Evolutionary conservation across 2,888 invertebrate species (phyloP).

Genomic region (Tribolium freemani): DNA sequence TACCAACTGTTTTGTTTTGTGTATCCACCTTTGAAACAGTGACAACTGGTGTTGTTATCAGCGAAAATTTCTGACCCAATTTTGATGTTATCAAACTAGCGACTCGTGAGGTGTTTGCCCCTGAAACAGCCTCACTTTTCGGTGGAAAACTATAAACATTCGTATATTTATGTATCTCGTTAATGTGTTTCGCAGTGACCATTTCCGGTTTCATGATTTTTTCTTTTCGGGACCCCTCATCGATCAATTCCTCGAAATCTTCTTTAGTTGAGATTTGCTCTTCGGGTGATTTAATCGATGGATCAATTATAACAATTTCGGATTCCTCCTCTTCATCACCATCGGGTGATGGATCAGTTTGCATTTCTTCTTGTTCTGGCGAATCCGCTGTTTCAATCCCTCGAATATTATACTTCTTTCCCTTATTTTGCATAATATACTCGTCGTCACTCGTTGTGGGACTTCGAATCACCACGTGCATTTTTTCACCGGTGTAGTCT

Average conservation of each 20-base stretch:
- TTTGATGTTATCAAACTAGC: conserved; percentile 45
- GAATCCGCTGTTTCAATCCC: conserved; percentile 70
- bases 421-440: conserved; percentile 64
- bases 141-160: conserved; percentile 57
- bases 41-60: conserved; percentile 55
- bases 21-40: conserved; percentile 43
- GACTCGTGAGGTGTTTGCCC: conserved; percentile 21
- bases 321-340: conserved; percentile 71
- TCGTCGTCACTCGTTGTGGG: conserved; percentile 67
- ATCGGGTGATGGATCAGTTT: conserved; percentile 66
- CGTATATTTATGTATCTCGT: conserved; percentile 65
- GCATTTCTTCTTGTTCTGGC: conserved; percentile 70
- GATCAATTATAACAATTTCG: conserved; percentile 76
- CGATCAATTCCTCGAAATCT: conserved; percentile 77
- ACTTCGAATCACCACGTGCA: conserved; percentile 65
- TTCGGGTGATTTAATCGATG: conserved; percentile 74
- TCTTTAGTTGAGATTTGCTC: conserved; percentile 77
- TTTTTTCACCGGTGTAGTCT: conserved; percentile 58
- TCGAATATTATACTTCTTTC: conserved; percentile 63
- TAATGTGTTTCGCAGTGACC: conserved; percentile 60
- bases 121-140: conserved; percentile 48
- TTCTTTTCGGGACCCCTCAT: conserved; percentile 74
- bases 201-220: conserved; percentile 62
- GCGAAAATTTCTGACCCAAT: conserved; percentile 55
- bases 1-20: conserved; percentile 60